phyloP scores from a whole-genome alignment of 2,888 invertebrate species.

The Aporophyla lueneburgensis region DNA sequence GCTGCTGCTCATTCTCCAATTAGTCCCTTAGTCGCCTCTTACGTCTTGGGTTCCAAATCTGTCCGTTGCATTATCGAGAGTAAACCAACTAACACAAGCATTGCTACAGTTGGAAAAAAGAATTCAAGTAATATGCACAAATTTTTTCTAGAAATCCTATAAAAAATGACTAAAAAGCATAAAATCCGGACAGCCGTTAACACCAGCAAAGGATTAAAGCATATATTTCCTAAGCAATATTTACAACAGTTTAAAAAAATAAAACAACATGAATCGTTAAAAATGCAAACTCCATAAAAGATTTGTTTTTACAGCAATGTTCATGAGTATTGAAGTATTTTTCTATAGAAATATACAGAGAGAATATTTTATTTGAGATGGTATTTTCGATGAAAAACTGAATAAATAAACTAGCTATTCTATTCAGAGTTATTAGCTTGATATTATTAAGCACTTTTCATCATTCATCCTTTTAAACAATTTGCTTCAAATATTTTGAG shows the following conservation, averaged over 20 bases:
- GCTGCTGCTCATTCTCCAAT: no score
- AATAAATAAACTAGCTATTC: background rate
- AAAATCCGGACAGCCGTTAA: background rate
- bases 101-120: background rate
- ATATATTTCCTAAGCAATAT: background rate
- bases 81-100: background rate
- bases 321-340: slow-evolving; percentile 9
- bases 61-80: background rate
- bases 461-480: background rate
- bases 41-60: background rate
- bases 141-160: no score
- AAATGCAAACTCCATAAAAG: background rate
- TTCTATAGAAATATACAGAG: background rate
- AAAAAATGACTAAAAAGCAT: background rate
- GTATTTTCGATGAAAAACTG: background rate
- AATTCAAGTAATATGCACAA: background rate
- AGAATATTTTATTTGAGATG: background rate
- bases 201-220: background rate
- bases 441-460: background rate
- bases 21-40: no score
- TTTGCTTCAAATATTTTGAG: background rate
- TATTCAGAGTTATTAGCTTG: background rate
- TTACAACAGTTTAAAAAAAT: background rate
- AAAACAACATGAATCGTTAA: background rate
- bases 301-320: background rate